Percentiles rank a stretch among this genome's conserved stretches.
Evolutionary conservation across 1,140 invertebrate genomes (phyloP).

Genomic region (Drosophila seguyi): DNA sequence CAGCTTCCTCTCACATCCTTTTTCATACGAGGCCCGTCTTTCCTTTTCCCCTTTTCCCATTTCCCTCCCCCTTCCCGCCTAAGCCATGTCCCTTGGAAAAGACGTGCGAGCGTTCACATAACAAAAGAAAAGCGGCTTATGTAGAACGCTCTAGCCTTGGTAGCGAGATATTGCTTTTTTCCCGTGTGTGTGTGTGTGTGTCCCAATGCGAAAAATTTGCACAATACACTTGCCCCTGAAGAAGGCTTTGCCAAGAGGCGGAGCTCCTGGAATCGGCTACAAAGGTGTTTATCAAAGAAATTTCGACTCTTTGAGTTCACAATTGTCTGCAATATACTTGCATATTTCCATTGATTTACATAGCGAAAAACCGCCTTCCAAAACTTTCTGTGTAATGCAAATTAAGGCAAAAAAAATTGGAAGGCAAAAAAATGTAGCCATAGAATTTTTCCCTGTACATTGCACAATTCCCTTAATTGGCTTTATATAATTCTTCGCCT

Average conservation of each 20-base stretch:
- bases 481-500: slow-evolving; percentile 58
- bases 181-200: slow-evolving; percentile 24
- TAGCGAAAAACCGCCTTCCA: neutral
- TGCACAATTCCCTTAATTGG: slow-evolving; percentile 69
- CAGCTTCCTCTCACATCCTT: slow-evolving; percentile 44
- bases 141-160: slow-evolving; percentile 45
- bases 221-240: slow-evolving; percentile 23
- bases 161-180: slow-evolving; percentile 57
- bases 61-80: neutral
- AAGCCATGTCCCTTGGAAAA: slow-evolving; percentile 32
- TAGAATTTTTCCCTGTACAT: slow-evolving; percentile 32
- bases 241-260: slow-evolving; percentile 11
- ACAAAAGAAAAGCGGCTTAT: slow-evolving; percentile 77
- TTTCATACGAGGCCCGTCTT: slow-evolving; percentile 9
- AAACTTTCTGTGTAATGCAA: slow-evolving; percentile 19
- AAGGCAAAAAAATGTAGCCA: neutral
- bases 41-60: neutral
- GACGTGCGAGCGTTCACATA: slow-evolving; percentile 63
- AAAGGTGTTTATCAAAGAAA: slow-evolving; percentile 70
- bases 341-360: slow-evolving; percentile 45
- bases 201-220: slow-evolving; percentile 39
- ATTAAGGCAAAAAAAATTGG: slow-evolving; percentile 12
- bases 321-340: slow-evolving; percentile 15
- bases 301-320: slow-evolving; percentile 50
- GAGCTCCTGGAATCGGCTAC: neutral